Base-by-base conservation (phyloP, 2,113 vertebrate species). In the Myotis davidii region DNA sequence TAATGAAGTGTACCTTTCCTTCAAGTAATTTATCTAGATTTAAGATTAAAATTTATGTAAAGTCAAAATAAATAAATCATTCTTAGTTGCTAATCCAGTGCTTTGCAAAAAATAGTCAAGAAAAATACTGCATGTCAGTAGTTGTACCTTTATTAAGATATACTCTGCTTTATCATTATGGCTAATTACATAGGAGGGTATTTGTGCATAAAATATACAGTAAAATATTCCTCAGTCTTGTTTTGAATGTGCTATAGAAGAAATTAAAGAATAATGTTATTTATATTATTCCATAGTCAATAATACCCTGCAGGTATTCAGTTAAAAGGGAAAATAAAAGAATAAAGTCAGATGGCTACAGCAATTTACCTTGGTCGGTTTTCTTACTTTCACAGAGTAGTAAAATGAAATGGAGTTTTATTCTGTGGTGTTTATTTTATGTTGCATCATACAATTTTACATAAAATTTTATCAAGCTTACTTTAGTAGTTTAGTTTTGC, bases 391-490 rank as follows among this genome's bases (percentile, higher is more conserved):
- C 39, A 52, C 12, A 67, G 81, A 85, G 61, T 72, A 94, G 56
- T 97, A 89, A 96, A 97, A 88, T 23, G 50, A 91, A 96, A 91
- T 93, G 73, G 54, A 88, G 37, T 92, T 97, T 97, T 95, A 96
- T 94, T 94, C 64, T 92, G 82, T 96, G 95, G 69, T 96, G 37
- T 91, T 97, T 97, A 90, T 90, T 96, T 97, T 97, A 97, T 96
- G 74, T 97, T 48, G 73, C n/a, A 85, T 78, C 82, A 77, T 86
- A 91, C 48, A 91, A 74, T 96, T 97, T 88, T 95, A 83, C 56
- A 95, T 97, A 96, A 97, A 97, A 95, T 95, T 97, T 97, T 97
- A 97, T 97, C 82, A 96, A 72, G 94, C 92, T 97, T 98, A 74
- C 50, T 92, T 95, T 91, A 88, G 70, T 89, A 90, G 37, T 92